These are phyloP conservation scores for Spialia ferax DNA, from an alignment of 2,888 invertebrate genomes.

Conservation along the genomic window DNA sequence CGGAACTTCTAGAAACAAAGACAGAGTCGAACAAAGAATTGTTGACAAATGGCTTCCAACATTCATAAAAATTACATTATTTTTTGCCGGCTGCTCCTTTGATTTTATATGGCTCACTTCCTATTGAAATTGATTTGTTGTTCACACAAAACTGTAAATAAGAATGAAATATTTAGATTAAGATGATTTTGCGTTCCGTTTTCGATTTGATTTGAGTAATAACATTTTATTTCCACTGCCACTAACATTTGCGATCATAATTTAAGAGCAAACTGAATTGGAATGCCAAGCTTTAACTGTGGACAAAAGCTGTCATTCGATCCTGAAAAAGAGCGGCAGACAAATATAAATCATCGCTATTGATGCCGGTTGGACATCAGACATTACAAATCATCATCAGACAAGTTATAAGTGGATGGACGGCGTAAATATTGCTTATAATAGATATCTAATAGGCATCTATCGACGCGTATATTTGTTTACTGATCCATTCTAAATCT, in stretches of 20 bases:
- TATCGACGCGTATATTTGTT: conserved; percentile 45
- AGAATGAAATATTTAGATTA: neutral
- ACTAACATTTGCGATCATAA: neutral
- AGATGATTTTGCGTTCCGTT: neutral
- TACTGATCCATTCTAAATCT: conserved; percentile 52
- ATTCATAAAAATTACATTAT: neutral
- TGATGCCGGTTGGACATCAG: neutral
- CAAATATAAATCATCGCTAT: neutral
- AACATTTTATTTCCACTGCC: neutral
- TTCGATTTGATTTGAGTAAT: neutral
- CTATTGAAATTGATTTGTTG: neutral
- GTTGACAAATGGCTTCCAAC: neutral
- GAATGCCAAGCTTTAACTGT: no score
- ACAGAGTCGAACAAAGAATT: neutral
- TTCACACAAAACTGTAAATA: neutral
- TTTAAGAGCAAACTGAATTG: neutral
- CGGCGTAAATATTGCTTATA: conserved; percentile 25
- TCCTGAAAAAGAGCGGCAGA: neutral
- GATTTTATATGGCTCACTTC: neutral
- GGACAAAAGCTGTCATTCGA: no score
- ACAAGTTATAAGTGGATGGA: conserved; percentile 29
- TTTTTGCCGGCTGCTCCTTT: neutral
- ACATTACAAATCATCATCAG: neutral
- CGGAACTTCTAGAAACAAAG: neutral
- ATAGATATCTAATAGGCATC: conserved; percentile 32